Conservation (phyloP, 2,797 vertebrate genomes). For the Sebastiscus tertius region DNA sequence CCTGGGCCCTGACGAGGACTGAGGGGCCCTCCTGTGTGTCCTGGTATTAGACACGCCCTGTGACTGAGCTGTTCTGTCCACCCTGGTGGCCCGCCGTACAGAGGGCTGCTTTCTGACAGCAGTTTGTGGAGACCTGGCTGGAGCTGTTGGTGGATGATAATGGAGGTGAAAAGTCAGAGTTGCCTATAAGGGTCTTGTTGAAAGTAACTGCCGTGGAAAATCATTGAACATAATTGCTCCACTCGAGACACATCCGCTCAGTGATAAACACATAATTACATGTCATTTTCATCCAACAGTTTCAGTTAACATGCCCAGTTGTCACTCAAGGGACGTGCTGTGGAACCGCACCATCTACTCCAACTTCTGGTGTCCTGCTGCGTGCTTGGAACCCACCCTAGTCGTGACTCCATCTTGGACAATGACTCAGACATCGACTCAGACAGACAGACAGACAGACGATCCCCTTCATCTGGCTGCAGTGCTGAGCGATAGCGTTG, state of each 20-base stretch:
- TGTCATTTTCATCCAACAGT: slow-evolving; percentile 9
- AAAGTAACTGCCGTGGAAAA: slow-evolving; percentile 25
- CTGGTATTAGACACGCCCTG: slow-evolving; percentile 66
- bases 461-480: slow-evolving; percentile 42
- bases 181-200: slow-evolving; percentile 2
- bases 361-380: slow-evolving; percentile 44
- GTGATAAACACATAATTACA: slow-evolving; percentile 41
- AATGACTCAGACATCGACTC: slow-evolving; percentile 44
- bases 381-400: slow-evolving; percentile 35
- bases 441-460: slow-evolving; percentile 59
- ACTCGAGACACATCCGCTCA: slow-evolving; percentile 12
- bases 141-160: slow-evolving; percentile 48
- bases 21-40: slow-evolving; percentile 85
- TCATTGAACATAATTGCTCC: slow-evolving; percentile 6
- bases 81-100: slow-evolving; percentile 69
- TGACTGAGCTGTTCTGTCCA: slow-evolving; percentile 77
- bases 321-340: slow-evolving; percentile 25
- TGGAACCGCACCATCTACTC: slow-evolving; percentile 30
- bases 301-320: slow-evolving; percentile 21
- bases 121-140: slow-evolving; percentile 44
- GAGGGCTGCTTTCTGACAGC: slow-evolving; percentile 42
- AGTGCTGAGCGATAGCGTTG: slow-evolving; percentile 42
- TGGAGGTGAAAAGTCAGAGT: slow-evolving; percentile 8
- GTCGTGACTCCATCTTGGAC: slow-evolving; percentile 49
- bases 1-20: slow-evolving; percentile 87